These are phyloP conservation scores for Halichondria panicea DNA, from an alignment of 37 sponge, comb jelly and placozoan species.

Conservation along the genomic window DNA sequence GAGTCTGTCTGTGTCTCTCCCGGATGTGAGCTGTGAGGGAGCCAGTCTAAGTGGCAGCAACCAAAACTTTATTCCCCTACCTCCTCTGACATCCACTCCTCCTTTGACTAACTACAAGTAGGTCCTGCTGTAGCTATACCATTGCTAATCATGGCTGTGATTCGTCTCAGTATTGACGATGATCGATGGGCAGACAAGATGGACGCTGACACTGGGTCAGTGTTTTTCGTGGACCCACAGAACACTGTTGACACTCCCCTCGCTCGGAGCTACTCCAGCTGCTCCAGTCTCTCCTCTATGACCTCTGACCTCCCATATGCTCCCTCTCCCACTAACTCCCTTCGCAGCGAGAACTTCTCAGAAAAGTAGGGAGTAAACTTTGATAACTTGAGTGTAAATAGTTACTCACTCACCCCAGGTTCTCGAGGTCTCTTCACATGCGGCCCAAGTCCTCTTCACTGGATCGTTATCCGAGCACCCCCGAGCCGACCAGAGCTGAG, in stretches of 20 bases:
- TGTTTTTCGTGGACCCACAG: constrained; percentile 52
- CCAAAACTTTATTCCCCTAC: neutral
- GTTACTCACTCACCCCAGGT: too few relatives aligned
- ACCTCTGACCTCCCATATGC: constrained; percentile 6
- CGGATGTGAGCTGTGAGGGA: neutral
- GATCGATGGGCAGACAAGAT: constrained; percentile 56
- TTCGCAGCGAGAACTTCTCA: too few relatives aligned
- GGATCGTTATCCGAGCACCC: too few relatives aligned
- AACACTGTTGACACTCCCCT: neutral
- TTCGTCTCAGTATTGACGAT: constrained; percentile 36
- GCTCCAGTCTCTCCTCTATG: constrained; percentile 22
- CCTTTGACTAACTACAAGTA: neutral
- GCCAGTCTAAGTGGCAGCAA: neutral
- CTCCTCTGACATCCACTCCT: neutral
- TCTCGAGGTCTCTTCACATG: too few relatives aligned
- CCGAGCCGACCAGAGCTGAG: too few relatives aligned
- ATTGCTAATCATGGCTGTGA: neutral
- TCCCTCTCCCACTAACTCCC: neutral
- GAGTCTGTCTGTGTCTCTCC: constrained; percentile 1
- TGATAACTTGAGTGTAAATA: too few relatives aligned
- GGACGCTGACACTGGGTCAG: constrained; percentile 50
- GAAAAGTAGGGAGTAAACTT: too few relatives aligned
- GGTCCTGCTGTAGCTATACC: neutral
- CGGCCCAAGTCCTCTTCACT: too few relatives aligned
- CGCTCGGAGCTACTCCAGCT: neutral